These are phyloP conservation scores for Zele albiditarsus DNA, from an alignment of 2,888 invertebrate genomes.

Conservation along the genomic window DNA sequence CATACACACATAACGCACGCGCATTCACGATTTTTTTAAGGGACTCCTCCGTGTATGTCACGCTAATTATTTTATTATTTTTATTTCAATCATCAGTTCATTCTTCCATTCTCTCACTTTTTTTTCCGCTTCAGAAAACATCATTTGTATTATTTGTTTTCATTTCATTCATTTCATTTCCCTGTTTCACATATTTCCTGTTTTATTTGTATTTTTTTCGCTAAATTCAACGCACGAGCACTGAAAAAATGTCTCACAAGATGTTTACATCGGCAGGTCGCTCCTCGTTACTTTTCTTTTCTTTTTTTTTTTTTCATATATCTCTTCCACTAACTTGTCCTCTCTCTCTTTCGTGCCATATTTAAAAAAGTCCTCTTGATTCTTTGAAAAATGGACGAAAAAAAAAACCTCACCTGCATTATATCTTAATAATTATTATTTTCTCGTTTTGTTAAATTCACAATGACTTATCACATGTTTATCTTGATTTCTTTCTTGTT, in stretches of 20 bases:
- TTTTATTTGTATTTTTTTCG: conserved; percentile 19
- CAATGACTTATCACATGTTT: conserved; percentile 72
- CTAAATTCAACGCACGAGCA: conserved; percentile 28
- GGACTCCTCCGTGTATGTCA: conserved; percentile 59
- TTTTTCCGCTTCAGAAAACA: conserved; percentile 42
- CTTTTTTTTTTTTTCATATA: conserved; percentile 18
- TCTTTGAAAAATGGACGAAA: conserved; percentile 14
- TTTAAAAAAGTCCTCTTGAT: conserved; percentile 10
- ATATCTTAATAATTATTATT: conserved; percentile 21
- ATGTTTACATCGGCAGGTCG: conserved; percentile 8
- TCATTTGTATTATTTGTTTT: conserved; percentile 23
- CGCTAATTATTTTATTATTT: conserved; percentile 56
- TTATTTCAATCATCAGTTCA: conserved; percentile 15
- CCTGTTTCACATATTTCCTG: neutral
- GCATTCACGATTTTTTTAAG: conserved; percentile 47
- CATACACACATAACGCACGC: conserved; percentile 39
- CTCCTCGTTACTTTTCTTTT: conserved; percentile 10
- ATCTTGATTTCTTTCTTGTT: conserved; percentile 55
- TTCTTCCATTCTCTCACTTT: conserved; percentile 33
- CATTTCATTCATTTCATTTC: neutral
- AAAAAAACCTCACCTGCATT: conserved; percentile 23
- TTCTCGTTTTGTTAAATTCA: conserved; percentile 55
- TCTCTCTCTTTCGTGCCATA: conserved; percentile 10
- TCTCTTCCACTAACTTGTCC: conserved; percentile 15
- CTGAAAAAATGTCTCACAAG: neutral